Conservation (phyloP, 1,140 invertebrate species). For the Marisa cornuarietis region DNA sequence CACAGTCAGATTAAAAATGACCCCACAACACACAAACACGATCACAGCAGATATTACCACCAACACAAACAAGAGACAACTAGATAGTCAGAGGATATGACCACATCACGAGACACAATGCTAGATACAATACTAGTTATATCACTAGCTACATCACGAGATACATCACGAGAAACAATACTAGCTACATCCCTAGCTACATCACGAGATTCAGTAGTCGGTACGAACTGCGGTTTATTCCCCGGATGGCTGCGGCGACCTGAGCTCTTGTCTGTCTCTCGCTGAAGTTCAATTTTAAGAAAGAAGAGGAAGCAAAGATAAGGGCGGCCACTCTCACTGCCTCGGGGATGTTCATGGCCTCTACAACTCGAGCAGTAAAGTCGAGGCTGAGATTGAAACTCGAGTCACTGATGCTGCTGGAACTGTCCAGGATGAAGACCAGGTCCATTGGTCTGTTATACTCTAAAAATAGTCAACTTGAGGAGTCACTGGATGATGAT, state of each 20-base stretch:
- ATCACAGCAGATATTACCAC: too few species aligned
- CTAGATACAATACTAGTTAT: too few species aligned
- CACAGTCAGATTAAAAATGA: too few species aligned
- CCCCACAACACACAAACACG: too few species aligned
- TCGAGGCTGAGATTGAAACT: slow-evolving; percentile 33
- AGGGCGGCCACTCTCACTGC: slow-evolving; percentile 20
- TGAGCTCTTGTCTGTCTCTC: not conserved
- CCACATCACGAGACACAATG: too few species aligned
- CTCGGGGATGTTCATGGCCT: slow-evolving; percentile 11
- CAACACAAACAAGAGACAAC: too few species aligned
- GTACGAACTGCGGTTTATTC: not conserved
- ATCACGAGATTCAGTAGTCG: too few species aligned
- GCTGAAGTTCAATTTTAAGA: not conserved
- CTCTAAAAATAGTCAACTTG: slow-evolving; percentile 28
- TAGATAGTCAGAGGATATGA: too few species aligned
- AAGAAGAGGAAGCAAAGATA: slow-evolving; percentile 1
- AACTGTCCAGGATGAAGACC: slow-evolving; percentile 38
- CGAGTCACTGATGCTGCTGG: slow-evolving; percentile 26
- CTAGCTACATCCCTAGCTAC: too few species aligned
- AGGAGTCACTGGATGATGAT: not conserved
- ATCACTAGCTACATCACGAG: too few species aligned
- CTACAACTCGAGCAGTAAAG: slow-evolving; percentile 31
- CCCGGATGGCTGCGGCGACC: not conserved
- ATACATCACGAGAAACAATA: too few species aligned
- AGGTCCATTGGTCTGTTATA: slow-evolving; percentile 41